Evolutionary conservation across 1,140 invertebrate species (phyloP), one percentile per base, ranked within the genome.

Genomic region (Achatina immaculata): DNA sequence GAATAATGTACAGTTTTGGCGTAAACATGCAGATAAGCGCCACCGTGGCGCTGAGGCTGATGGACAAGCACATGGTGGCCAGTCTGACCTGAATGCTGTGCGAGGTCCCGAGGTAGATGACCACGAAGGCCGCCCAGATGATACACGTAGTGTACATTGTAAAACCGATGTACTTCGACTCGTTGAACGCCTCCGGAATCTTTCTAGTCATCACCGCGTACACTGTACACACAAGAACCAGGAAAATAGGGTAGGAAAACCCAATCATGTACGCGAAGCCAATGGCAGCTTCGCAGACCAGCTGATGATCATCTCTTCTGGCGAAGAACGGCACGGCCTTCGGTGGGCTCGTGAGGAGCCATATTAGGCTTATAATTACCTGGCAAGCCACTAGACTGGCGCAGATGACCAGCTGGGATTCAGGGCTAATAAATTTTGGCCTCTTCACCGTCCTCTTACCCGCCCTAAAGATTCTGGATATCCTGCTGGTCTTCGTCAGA

Each of bases 161-260:
- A 91, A 98, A 97, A 78, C 97, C 97, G 87, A 98, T 98, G 92
- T 94, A 94, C 43, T 98, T 97, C 83, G 96, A 97, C 91, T 98
- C 97, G 90, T 98, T 98, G 91, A 98, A 98, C 11, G 96, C 96
- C 92, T 98, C 97, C 0, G 97, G 97, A 80, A 98, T 98, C 92
- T 97, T 97, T 74, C 97, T 93, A 3, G 95, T 95, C 86, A 95
- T 94, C 82, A 95, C 92, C 48, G 95, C 95, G 87, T 95, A 95
- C 24, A 95, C 90, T 2, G 95, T 95, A 88, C 95, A 95, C 43
- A 95, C 94, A 43, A 93, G 91, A 75, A 94, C 93, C 4, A 96
- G 92, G 36, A 95, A 88, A 91, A 95, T 95, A 81, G 95, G 95
- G 88, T 95, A 96, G n/a, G 93, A 91, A n/a, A 95, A 93, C 0